Evolutionary conservation across 2,113 vertebrate species (phyloP), one percentile per base, ranked within the genome.

Genomic region (Eudyptes chrysolophus): DNA sequence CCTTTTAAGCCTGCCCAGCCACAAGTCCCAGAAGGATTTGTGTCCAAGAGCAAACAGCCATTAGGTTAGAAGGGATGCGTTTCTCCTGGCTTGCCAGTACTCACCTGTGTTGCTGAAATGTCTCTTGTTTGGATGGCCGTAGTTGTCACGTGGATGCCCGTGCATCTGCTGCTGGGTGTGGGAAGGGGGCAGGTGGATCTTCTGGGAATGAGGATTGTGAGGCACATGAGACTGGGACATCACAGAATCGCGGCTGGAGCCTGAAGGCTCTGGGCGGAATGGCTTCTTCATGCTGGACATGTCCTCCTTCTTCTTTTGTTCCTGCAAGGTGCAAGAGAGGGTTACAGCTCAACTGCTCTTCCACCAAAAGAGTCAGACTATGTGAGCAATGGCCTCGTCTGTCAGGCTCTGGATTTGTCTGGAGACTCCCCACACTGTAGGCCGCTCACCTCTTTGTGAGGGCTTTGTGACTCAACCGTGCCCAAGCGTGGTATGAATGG

Each of bases 251-350:
- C 99, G 98, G 90, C 99, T 99, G 38, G 99, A 99, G 62, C 99
- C 98, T 0, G 99, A 99, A 7, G 99, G 97, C 94, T 99, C 99
- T 1, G 99, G 98, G 72, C 99, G 98, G 97, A 99, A 99, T 5
- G 97, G 96, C 88, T 99, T 99, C 83, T 98, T 99, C 95, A 98
- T 98, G 78, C 98, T 98, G 11, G 97, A 82, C 49, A 97, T 51
- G 62, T 99, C 99, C 57, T 99, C 99, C 93, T 99, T 99, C 97
- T 99, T 99, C 97, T 99, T 99, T 46, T 99, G 99, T 85, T 99
- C 99, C 98, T 99, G 98, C 97, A 97, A 92, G 65, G 90, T 40
- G 15, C 12, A 68, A 90, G 46, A 93, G 17, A 92, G 10, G 16
- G 13, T 66, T 74, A 89, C 52, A 70, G 78, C 58, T 95, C 75